Evolutionary conservation across 2,888 invertebrate genomes (phyloP).

Genomic region (Morpho deidamia): DNA sequence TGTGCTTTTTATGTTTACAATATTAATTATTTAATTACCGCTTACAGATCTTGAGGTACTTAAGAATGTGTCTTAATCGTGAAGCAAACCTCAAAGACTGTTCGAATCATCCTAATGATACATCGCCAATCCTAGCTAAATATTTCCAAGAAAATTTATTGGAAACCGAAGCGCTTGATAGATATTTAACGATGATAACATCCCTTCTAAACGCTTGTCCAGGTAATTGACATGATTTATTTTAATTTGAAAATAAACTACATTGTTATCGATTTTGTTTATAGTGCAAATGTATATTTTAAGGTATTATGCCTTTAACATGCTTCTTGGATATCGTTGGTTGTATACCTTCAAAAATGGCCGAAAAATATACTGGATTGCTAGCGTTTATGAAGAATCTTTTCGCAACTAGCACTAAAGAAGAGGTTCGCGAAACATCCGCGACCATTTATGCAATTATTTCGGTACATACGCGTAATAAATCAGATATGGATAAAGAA

Average conservation of each 20-base stretch:
- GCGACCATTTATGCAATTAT: conserved; percentile 88
- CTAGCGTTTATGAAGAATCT: conserved; percentile 82
- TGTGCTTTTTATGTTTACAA: too few relatives aligned
- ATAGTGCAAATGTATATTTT: conserved; percentile 17
- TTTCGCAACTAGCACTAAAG: conserved; percentile 83
- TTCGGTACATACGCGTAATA: conserved; percentile 79
- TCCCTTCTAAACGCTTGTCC: conserved; percentile 81
- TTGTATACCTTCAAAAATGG: conserved; percentile 84
- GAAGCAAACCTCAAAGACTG: conserved; percentile 70
- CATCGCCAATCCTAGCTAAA: conserved; percentile 81
- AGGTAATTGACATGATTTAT: conserved; percentile 54
- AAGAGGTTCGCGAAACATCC: conserved; percentile 85
- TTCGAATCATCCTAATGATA: conserved; percentile 80
- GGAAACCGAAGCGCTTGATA: conserved; percentile 79
- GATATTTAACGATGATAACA: conserved; percentile 83
- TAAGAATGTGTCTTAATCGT: conserved; percentile 87
- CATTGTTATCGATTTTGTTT: neutral
- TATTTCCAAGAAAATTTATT: conserved; percentile 78
- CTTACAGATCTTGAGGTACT: conserved; percentile 85
- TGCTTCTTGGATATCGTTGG: conserved; percentile 92
- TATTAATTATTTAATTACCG: too few relatives aligned
- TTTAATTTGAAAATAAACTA: too few relatives aligned
- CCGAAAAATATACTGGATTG: conserved; percentile 80
- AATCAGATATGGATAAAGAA: conserved; percentile 65
- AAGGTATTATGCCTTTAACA: conserved; percentile 82